phyloP scores from a whole-genome alignment of 2,888 invertebrate species.

The Platycheirus rosarum region DNA sequence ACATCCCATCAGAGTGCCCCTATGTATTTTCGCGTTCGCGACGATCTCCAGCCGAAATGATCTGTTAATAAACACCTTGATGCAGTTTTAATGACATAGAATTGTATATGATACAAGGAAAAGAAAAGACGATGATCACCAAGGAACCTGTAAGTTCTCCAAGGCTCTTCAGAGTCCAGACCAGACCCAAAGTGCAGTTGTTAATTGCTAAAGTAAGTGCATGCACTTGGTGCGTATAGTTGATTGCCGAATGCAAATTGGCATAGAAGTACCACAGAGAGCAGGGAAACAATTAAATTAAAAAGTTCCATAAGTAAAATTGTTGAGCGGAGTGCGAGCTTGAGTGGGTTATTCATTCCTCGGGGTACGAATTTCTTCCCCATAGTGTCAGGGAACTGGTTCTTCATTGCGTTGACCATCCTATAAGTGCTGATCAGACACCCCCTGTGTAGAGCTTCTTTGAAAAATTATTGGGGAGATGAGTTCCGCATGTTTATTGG shows the following conservation, averaged over 20 bases:
- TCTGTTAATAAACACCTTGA: constrained; percentile 74
- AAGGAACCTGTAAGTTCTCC: neutral
- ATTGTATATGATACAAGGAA: constrained; percentile 49
- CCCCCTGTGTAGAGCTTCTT: constrained; percentile 37
- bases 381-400: constrained; percentile 39
- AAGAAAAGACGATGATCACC: neutral
- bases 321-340: constrained; percentile 33
- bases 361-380: constrained; percentile 9
- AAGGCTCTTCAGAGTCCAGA: constrained; percentile 3
- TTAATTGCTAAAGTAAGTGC: constrained; percentile 69
- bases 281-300: constrained; percentile 21
- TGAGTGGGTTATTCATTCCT: constrained; percentile 33
- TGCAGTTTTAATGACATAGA: constrained; percentile 72
- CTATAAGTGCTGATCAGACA: constrained; percentile 16
- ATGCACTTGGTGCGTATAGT: constrained; percentile 69
- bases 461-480: constrained; percentile 47
- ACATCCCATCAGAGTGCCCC: constrained; percentile 9
- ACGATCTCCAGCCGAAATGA: constrained; percentile 53
- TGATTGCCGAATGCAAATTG: constrained; percentile 64
- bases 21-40: neutral
- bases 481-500: constrained; percentile 65
- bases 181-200: constrained; percentile 56
- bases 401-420: constrained; percentile 19
- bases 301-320: constrained; percentile 64
- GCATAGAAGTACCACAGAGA: constrained; percentile 11